Percentiles rank a stretch among this genome's conserved stretches.
Conservation (phyloP, 2,113 vertebrate species). For the Corythaeola cristata region DNA sequence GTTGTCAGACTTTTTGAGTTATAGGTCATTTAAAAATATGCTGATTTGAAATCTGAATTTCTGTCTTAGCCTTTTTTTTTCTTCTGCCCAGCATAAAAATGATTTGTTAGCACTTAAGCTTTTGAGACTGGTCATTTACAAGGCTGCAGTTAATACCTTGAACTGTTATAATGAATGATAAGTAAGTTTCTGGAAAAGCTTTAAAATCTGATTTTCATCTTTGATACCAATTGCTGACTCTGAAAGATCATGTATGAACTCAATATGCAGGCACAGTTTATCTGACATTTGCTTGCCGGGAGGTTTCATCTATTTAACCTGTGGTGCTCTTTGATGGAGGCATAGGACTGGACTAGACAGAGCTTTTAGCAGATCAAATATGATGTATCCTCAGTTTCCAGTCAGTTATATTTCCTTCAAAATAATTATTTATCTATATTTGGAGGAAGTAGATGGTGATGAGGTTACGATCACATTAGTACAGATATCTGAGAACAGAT, state of each 20-base stretch:
- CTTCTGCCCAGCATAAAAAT: background rate
- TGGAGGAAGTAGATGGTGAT: background rate
- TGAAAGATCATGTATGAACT: background rate
- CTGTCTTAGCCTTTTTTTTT: constrained; percentile 1
- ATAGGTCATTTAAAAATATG: background rate
- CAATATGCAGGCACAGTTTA: background rate
- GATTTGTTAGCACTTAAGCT: background rate
- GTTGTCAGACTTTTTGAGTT: background rate
- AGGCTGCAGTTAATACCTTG: background rate
- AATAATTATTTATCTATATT: background rate
- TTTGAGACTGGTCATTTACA: background rate
- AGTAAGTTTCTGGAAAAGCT: background rate
- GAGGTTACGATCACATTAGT: background rate
- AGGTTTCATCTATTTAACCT: background rate
- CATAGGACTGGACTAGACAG: background rate
- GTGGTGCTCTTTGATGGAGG: background rate
- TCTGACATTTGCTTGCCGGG: background rate
- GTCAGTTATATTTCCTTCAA: background rate
- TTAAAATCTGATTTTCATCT: background rate
- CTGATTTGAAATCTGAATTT: constrained; percentile 30
- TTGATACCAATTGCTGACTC: background rate
- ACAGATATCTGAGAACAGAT: background rate
- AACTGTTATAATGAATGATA: background rate
- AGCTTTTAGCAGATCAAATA: background rate
- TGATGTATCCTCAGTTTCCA: background rate